These are phyloP conservation scores for Lepus europaeus DNA, from an alignment of 2,113 vertebrate genomes.

Conservation along the genomic window DNA sequence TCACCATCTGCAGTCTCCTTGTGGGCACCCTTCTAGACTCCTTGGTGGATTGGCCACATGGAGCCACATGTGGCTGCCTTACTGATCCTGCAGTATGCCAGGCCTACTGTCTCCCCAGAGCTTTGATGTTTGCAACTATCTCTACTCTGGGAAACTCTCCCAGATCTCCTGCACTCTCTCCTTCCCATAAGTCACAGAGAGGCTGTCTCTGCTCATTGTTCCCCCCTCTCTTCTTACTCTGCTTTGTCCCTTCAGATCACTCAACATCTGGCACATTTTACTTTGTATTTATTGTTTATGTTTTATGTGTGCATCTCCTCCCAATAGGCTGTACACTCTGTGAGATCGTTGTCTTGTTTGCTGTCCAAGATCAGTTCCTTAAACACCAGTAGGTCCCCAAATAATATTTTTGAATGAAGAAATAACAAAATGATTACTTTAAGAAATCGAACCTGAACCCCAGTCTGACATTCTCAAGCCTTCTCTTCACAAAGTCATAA, in stretches of 20 bases:
- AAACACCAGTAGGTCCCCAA: background rate
- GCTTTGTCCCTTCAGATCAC: background rate
- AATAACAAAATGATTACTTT: background rate
- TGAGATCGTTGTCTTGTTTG: background rate
- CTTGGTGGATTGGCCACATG: background rate
- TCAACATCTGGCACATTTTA: background rate
- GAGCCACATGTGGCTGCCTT: background rate
- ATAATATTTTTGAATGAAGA: conserved; percentile 9
- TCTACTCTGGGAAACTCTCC: background rate
- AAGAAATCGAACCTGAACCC: background rate
- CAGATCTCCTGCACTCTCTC: background rate
- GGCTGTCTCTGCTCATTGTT: background rate
- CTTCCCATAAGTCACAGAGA: background rate
- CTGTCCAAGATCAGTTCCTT: background rate
- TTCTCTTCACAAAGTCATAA: background rate
- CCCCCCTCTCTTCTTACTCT: background rate
- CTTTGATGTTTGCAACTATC: background rate
- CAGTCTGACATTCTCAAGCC: background rate
- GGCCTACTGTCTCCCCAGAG: background rate
- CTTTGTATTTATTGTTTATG: background rate
- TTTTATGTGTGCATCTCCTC: background rate
- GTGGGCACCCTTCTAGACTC: background rate
- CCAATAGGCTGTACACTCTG: background rate
- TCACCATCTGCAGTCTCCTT: background rate
- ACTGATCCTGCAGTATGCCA: background rate